Evolutionary conservation across 2,888 invertebrate genomes (phyloP).

Genomic region (Rhagophthalmus giganteus): DNA sequence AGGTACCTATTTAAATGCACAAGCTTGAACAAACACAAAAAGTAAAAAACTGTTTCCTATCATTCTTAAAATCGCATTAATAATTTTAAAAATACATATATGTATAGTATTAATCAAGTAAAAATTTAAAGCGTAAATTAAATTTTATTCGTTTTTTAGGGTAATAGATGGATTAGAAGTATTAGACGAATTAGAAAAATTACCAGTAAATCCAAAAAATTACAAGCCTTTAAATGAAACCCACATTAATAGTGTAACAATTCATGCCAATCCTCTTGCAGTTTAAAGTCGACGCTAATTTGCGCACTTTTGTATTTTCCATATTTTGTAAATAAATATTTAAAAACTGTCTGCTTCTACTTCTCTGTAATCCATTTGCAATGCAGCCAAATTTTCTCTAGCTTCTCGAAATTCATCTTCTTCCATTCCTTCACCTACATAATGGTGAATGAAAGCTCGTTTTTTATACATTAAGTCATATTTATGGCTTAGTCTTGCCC

Average conservation of each 20-base stretch:
- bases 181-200: constrained; percentile 93
- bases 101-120: no score
- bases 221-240: constrained; percentile 86
- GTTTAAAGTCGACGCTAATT: constrained; percentile 62
- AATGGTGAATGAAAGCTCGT: constrained; percentile 88
- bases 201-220: constrained; percentile 92
- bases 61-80: no score
- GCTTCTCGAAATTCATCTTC: constrained; percentile 68
- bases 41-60: no score
- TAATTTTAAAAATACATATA: no score
- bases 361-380: constrained; percentile 70
- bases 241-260: constrained; percentile 84
- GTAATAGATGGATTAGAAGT: constrained; percentile 97
- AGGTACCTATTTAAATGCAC: no score
- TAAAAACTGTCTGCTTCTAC: constrained; percentile 56
- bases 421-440: constrained; percentile 73
- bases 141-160: constrained; percentile 59
- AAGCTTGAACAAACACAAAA: no score
- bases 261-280: constrained; percentile 98
- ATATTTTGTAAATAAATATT: not conserved
- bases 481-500: constrained; percentile 78
- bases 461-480: constrained; percentile 81
- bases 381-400: constrained; percentile 63
- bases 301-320: no score
- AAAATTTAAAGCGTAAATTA: no score